Conservation (phyloP, 2,113 vertebrate genomes). For the Hippopotamus amphibius region DNA sequence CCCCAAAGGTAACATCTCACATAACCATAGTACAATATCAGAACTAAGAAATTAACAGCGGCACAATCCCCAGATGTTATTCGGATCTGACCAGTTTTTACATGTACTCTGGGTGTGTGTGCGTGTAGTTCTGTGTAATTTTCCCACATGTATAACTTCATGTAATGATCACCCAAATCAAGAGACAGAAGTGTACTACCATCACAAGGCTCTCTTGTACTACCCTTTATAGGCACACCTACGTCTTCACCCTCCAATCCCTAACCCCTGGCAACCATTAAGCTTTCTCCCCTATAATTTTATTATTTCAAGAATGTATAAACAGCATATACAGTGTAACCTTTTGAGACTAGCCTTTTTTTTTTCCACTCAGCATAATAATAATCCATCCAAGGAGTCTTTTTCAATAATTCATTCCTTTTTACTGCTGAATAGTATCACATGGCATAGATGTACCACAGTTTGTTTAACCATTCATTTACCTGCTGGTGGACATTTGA, state of each 20-base stretch:
- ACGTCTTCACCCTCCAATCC: not conserved
- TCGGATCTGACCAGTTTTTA: not conserved
- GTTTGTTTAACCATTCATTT: slow-evolving; percentile 30
- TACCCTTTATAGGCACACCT: not conserved
- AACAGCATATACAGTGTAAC: not conserved
- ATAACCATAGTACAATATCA: not conserved
- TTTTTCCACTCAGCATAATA: not conserved
- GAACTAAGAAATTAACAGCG: not conserved
- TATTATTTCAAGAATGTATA: slow-evolving; percentile 4
- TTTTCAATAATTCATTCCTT: slow-evolving; percentile 8
- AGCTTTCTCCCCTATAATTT: not conserved
- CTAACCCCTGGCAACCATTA: not conserved
- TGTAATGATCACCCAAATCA: not conserved
- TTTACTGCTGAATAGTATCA: not conserved
- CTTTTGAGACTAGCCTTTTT: not conserved
- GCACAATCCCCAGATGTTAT: not conserved
- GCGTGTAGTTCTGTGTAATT: not conserved
- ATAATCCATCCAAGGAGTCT: not conserved
- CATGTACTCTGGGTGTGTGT: not conserved
- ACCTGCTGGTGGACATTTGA: not conserved
- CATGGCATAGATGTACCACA: not conserved
- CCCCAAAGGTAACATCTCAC: not conserved
- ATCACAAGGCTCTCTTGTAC: not conserved
- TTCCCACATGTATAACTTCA: not conserved
- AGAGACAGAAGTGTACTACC: not conserved